These are phyloP conservation scores for Vombatus ursinus DNA, from an alignment of 2,113 vertebrate genomes.

Conservation along the genomic window DNA sequence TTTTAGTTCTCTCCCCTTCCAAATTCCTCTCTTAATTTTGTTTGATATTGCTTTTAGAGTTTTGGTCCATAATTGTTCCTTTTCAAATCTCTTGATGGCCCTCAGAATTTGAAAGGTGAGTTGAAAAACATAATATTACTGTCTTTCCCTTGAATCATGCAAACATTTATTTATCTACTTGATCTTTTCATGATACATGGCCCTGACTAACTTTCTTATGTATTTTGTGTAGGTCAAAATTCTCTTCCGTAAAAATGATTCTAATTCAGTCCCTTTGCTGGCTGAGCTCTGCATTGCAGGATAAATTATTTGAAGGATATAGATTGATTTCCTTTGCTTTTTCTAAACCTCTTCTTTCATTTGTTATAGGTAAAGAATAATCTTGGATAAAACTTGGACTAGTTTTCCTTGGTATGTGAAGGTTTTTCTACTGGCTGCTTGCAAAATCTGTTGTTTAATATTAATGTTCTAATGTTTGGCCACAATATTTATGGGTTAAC, in stretches of 20 bases:
- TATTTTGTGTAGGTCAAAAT: not conserved
- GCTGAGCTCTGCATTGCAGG: not conserved
- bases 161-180: not conserved
- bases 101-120: not conserved
- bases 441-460: not conserved
- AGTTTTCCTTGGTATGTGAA: too few species aligned
- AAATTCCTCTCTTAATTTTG: not conserved
- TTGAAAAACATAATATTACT: not conserved
- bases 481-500: not conserved
- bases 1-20: not conserved
- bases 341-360: too few species aligned
- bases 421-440: not conserved
- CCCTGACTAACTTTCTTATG: not conserved
- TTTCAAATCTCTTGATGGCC: not conserved
- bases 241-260: not conserved
- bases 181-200: not conserved
- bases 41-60: not conserved
- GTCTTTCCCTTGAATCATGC: not conserved
- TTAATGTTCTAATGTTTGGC: not conserved
- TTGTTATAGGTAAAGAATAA: too few species aligned
- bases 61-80: not conserved
- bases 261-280: not conserved
- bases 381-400: too few species aligned
- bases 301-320: not conserved
- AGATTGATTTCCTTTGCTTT: too few species aligned